Conservation (phyloP, 2,113 vertebrate genomes). For the Nyctereutes procyonoides region DNA sequence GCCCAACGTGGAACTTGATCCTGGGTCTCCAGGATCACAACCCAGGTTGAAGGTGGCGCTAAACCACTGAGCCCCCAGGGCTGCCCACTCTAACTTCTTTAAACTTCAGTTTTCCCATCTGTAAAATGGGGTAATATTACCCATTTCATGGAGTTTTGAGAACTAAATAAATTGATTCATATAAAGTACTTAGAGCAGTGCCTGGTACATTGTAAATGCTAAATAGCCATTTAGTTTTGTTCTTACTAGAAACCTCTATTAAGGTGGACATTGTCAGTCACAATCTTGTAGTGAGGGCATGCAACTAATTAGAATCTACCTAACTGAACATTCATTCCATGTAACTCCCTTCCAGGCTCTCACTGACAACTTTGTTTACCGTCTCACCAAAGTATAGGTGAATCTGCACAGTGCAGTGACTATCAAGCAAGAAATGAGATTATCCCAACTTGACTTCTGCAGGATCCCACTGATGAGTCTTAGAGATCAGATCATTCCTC, state of each 20-base stretch:
- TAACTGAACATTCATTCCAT: neutral
- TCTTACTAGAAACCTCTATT: neutral
- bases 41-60: too few species aligned
- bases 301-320: neutral
- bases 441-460: neutral
- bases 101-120: neutral
- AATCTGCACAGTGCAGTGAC: neutral
- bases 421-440: neutral
- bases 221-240: neutral
- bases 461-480: neutral
- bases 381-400: neutral
- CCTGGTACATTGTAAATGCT: neutral
- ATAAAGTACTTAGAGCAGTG: neutral
- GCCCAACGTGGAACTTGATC: too few species aligned
- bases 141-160: neutral
- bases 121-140: neutral
- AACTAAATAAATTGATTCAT: neutral
- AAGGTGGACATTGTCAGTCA: neutral
- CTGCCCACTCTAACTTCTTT: neutral
- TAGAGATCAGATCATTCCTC: neutral
- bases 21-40: too few species aligned
- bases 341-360: neutral
- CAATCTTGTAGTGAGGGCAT: neutral
- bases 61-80: too few species aligned
- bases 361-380: neutral